Evolutionary conservation across 2,113 vertebrate genomes (phyloP), one percentile per base, ranked within the genome.

Genomic region (Nothobranchius furzeri): DNA sequence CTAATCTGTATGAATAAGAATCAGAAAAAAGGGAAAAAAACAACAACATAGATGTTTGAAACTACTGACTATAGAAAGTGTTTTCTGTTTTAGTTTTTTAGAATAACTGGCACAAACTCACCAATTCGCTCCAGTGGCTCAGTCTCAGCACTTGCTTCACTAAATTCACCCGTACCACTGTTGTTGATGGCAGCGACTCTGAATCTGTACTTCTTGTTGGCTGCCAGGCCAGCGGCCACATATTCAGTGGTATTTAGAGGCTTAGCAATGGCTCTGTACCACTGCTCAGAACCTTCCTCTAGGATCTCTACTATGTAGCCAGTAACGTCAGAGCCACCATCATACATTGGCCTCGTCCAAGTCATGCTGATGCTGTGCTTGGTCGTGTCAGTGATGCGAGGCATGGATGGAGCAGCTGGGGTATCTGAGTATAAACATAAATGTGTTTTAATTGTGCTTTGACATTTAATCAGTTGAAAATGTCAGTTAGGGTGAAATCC

Each of bases 301-400:
- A 96, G 92, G 91, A 99, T 97, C 88, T 99, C 96, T 75, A 99
- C 92, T 59, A 99, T 78, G 1, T 99, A 99, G 53, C 97, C 96
- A 14, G 89, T 88, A 73, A 99, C 95, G 53, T 97, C 94, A 68
- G 94, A 87, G 51, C 98, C 96, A 15, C 97, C 98, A 0, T 99
- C 97, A 2, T 99, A 99, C 84, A 94, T 96, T 51, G 98, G 96
- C 76, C 96, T 94, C 68, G 96, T 97, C 98, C 98, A 99, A 46
- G 92, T 93, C 91, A 99, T 92, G 81, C 93, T 96, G 82, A 99
- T 96, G 89, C 96, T 99, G 76, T 94, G 94, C 82, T 94, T 97
- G 60, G 96, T 97, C 42, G 96, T 96, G 85, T 99, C 96, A 10
- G 93, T 95, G 89, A 98, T 94, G 82, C 95, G 95, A 76, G 97